These are phyloP conservation scores for Cynopterus sphinx DNA, from an alignment of 2,797 vertebrate genomes.

Conservation along the genomic window DNA sequence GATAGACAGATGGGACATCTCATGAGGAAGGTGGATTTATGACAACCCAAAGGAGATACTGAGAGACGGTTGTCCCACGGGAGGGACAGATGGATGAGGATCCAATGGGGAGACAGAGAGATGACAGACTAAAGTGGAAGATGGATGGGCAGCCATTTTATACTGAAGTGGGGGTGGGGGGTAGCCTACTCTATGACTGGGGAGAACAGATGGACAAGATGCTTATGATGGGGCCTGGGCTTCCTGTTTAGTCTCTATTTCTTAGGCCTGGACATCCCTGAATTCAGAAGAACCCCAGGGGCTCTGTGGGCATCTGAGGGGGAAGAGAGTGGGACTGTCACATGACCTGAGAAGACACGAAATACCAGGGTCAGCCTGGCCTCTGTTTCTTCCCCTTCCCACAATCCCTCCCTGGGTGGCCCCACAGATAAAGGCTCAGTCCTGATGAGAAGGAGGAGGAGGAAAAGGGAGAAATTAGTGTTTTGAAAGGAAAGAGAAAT, in stretches of 20 bases:
- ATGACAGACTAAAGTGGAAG: slow-evolving; percentile 54
- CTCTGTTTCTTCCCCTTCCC: not conserved
- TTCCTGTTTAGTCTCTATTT: slow-evolving; percentile 83
- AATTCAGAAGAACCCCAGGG: slow-evolving; percentile 30
- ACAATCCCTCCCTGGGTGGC: slow-evolving; percentile 68
- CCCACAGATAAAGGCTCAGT: slow-evolving; percentile 72
- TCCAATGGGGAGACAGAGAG: slow-evolving; percentile 40
- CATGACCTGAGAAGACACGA: slow-evolving; percentile 20
- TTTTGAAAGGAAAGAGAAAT: slow-evolving; percentile 79
- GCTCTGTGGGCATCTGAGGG: slow-evolving; percentile 26
- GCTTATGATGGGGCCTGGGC: not conserved
- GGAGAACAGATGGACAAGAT: slow-evolving; percentile 44
- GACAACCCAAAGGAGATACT: not conserved
- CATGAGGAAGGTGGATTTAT: slow-evolving; percentile 14
- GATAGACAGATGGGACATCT: slow-evolving; percentile 58
- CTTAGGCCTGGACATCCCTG: slow-evolving; percentile 47
- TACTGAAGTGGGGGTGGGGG: not conserved
- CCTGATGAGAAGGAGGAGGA: slow-evolving; percentile 58
- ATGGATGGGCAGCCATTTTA: slow-evolving; percentile 55
- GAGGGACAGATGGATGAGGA: slow-evolving; percentile 58
- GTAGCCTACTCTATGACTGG: not conserved
- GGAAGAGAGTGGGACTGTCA: not conserved
- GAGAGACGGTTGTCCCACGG: not conserved
- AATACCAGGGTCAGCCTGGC: not conserved
- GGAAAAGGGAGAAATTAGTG: slow-evolving; percentile 69